Evolutionary conservation across 2,113 vertebrate genomes (phyloP), one percentile per base, ranked within the genome.

Genomic region (Anarrhichthys ocellatus): DNA sequence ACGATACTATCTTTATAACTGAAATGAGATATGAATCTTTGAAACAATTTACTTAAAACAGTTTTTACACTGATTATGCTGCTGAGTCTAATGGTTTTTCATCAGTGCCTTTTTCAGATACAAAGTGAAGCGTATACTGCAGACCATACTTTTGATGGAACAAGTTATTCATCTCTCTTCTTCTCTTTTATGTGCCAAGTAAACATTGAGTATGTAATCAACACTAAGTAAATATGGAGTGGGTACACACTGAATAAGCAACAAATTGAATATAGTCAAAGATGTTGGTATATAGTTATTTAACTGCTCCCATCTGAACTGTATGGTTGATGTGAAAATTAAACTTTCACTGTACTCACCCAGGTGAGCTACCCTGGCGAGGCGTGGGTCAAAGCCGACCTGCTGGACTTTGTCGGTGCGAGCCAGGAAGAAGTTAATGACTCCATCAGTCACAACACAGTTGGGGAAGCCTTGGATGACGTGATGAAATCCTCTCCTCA

Each of bases 341-440:
- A 62, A 15, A 20, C 17, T 38, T 34, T 6, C 22, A 2, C 46
- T 74, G 7, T 18, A 91, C 94, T 96, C 85, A 98, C 97, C 97
- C 27, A 97, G 91, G 80, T 98, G 97, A 2, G 95, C 97, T 2
- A 97, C 95, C 0, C 97, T 94, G 67, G 93, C 87, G 42, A 98
- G 91, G 0, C 96, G 96, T 0, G 97, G 97, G 87, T 98, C 97
- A 80, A 98, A 98, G 40, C 97, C 97, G 1, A 97, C 97, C 88
- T 97, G 96, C 50, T 95, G 96, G 69, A 98, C 93, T 89, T 97
- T 97, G 56, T 97, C 96, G 0, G 97, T 98, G 36, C 96, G 96
- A 32, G 96, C 97, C 79, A 98, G 90, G 87, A 98, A 98, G 92
- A 98, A 98, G 92, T 98, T 98, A 22, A 98, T 95, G n/a, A 97